Percentiles rank a stretch among this genome's conserved stretches.
Evolutionary conservation across 2,888 invertebrate species (phyloP).

Genomic region (Stenotaenia linearis): DNA sequence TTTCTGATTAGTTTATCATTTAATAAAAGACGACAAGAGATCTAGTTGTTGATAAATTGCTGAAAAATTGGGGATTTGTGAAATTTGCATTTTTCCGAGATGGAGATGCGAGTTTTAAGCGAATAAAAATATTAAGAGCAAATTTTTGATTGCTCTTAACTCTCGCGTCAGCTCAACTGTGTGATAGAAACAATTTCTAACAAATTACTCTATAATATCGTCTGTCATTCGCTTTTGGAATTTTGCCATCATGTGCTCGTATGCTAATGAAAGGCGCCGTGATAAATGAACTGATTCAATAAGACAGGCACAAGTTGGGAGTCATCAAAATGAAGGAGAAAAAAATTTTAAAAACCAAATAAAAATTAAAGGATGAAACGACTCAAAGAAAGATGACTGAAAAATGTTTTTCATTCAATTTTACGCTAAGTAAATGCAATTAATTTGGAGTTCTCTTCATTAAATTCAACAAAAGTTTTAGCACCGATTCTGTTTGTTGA

Average conservation of each 20-base stretch:
- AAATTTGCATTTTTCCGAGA: neutral
- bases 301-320: neutral
- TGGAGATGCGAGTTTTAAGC: neutral
- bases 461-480: no score
- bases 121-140: neutral
- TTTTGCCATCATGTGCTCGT: neutral
- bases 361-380: neutral
- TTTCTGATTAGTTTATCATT: neutral
- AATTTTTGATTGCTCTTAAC: slow-evolving; percentile 6
- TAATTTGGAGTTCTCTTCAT: no score
- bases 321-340: neutral
- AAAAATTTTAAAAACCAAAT: neutral
- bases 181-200: slow-evolving; percentile 11
- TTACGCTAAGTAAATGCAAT: no score
- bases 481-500: no score
- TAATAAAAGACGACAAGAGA: neutral
- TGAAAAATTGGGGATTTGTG: no score
- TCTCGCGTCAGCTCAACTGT: slow-evolving; percentile 13
- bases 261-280: neutral
- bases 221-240: slow-evolving; percentile 12
- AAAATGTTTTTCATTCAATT: no score
- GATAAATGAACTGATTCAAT: slow-evolving; percentile 6
- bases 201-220: slow-evolving; percentile 6
- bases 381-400: no score
- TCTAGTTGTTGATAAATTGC: neutral